Percentiles rank a stretch among this genome's conserved stretches.
These are phyloP conservation scores for Eupleurogrammus muticus DNA, from an alignment of 2,797 vertebrate species.

Conservation along the genomic window DNA sequence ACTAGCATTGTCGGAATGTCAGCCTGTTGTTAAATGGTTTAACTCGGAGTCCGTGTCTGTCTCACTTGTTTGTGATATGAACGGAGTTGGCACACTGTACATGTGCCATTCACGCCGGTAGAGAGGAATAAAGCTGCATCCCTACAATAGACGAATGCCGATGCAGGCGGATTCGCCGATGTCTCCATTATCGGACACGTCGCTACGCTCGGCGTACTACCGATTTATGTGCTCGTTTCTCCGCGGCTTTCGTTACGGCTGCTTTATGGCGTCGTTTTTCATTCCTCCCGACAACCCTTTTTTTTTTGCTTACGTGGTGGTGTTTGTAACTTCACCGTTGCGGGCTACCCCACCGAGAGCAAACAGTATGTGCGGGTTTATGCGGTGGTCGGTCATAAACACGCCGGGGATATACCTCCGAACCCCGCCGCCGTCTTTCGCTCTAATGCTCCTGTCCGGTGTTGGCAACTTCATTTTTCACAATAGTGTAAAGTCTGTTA, in stretches of 20 bases:
- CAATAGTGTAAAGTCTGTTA: background rate
- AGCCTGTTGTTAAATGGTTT: background rate
- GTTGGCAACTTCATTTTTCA: accelerated
- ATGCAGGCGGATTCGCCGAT: background rate
- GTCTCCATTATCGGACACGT: slow-evolving; percentile 45
- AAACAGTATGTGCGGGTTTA: background rate
- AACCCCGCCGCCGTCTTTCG: background rate
- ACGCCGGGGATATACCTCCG: background rate
- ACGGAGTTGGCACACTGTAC: background rate
- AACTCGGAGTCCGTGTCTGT: accelerated
- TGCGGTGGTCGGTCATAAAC: background rate
- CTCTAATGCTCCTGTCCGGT: background rate
- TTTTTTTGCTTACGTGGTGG: background rate
- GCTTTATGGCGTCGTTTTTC: accelerated
- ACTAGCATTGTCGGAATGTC: background rate
- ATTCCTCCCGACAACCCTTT: accelerated
- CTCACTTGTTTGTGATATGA: background rate
- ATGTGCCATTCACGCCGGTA: background rate
- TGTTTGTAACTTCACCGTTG: background rate
- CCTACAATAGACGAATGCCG: slow-evolving; percentile 1
- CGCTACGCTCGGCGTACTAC: background rate
- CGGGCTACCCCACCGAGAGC: accelerated
- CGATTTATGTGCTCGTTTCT: background rate
- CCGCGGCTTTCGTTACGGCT: accelerated
- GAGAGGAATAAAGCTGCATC: background rate